Percentiles rank a stretch among this genome's conserved stretches.
Conservation (phyloP, 2,888 invertebrate species). For the Idaea dimidiata region DNA sequence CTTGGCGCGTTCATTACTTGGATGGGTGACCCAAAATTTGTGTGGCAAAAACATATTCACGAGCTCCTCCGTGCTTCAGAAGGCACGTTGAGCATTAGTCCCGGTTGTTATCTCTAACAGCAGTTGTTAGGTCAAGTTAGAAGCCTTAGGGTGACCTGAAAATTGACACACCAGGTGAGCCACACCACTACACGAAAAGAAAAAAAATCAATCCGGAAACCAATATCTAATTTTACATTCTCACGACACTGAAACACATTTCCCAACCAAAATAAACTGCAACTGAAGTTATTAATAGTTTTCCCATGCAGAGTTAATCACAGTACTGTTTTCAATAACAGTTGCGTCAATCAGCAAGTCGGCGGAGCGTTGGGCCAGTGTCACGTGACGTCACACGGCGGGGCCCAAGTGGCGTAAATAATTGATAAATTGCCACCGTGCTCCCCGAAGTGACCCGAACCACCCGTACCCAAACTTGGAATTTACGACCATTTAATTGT, state of each 20-base stretch:
- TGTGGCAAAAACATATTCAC: too few species aligned
- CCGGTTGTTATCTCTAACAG: too few species aligned
- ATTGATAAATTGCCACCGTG: conserved; percentile 79
- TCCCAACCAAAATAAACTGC: not conserved
- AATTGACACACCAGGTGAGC: too few species aligned
- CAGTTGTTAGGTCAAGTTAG: too few species aligned
- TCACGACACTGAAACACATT: not conserved
- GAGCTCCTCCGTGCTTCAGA: too few species aligned
- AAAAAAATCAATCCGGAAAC: not conserved
- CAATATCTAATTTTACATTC: not conserved
- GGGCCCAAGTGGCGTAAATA: conserved; percentile 77
- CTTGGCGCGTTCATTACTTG: too few species aligned
- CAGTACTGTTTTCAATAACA: conserved; percentile 14
- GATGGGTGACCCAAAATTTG: too few species aligned
- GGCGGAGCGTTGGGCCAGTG: conserved; percentile 24
- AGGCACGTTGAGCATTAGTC: too few species aligned
- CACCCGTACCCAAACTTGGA: conserved; percentile 70
- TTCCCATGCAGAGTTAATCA: conserved; percentile 1
- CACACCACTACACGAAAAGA: too few species aligned
- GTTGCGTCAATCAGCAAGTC: conserved; percentile 46
- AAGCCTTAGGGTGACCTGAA: too few species aligned
- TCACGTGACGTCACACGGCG: conserved; percentile 55
- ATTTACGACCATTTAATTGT: conserved; percentile 79
- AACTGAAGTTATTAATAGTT: not conserved
- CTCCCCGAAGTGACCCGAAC: conserved; percentile 69